A percentile compares a stretch with the other conserved stretches of the same genome.
phyloP scores from a whole-genome alignment of 2,888 invertebrate species.

The Anticlea derivata region DNA sequence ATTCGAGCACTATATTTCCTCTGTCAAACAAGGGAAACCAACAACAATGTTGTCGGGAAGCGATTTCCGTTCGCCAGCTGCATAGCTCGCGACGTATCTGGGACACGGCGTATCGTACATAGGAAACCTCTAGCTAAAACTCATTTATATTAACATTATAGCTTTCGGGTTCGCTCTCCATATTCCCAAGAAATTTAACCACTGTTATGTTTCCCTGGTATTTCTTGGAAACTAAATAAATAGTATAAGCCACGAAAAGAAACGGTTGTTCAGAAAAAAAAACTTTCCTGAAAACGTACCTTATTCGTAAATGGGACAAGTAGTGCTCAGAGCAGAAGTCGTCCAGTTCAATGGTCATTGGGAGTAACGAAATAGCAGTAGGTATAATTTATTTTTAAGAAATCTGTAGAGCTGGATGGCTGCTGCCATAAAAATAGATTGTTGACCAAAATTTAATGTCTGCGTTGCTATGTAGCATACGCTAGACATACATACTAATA shows the following conservation, averaged over 20 bases:
- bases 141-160: not conserved
- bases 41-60: conserved; percentile 78
- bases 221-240: no score
- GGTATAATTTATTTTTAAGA: no score
- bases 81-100: conserved; percentile 72
- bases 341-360: conserved; percentile 30
- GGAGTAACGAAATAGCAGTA: conserved; percentile 26
- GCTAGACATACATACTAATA: no score
- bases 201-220: no score
- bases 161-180: not conserved
- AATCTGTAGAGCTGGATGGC: no score
- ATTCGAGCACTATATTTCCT: conserved; percentile 34
- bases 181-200: not conserved
- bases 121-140: conserved; percentile 32
- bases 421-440: no score
- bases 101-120: conserved; percentile 61
- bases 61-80: conserved; percentile 76
- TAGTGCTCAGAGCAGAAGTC: conserved; percentile 29
- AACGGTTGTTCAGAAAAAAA: no score
- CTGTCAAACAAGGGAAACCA: conserved; percentile 53
- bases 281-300: conserved; percentile 5
- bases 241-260: no score
- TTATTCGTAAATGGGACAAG: conserved; percentile 34
- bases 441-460: no score
- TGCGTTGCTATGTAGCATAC: no score